A percentile compares a stretch with the other conserved stretches of the same genome.
These are phyloP conservation scores for Polymixis flavicincta DNA, from an alignment of 2,888 invertebrate genomes.

Conservation along the genomic window DNA sequence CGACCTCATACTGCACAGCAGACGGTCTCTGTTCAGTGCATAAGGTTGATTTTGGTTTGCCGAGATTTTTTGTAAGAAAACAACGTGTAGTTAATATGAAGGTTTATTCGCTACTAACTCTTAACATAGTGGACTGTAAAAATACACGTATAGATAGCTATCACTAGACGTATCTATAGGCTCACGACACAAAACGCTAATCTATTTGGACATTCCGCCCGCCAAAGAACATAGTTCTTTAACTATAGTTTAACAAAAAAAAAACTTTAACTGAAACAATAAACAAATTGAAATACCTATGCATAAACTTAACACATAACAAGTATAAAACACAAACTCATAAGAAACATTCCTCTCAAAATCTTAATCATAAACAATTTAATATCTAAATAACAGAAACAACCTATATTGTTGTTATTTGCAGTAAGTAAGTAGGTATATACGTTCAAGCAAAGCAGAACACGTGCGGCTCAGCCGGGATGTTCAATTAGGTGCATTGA, in stretches of 20 bases:
- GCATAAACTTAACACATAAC: not conserved
- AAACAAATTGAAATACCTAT: not conserved
- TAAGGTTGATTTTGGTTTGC: too few relatives aligned
- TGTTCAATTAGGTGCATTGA: not conserved
- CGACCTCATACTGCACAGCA: too few relatives aligned
- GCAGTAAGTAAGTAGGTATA: too few relatives aligned
- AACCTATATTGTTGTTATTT: not conserved
- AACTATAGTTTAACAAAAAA: not conserved
- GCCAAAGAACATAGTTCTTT: constrained; percentile 2
- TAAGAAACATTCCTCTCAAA: not conserved
- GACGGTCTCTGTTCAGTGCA: too few relatives aligned
- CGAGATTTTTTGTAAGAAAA: too few relatives aligned
- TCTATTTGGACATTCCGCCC: not conserved
- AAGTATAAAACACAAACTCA: not conserved
- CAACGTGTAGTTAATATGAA: too few relatives aligned
- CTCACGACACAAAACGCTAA: not conserved
- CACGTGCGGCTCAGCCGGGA: not conserved
- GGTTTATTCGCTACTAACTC: too few relatives aligned
- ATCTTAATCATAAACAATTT: not conserved
- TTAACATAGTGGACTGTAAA: too few relatives aligned
- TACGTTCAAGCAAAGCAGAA: not conserved
- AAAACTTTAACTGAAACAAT: not conserved
- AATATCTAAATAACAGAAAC: not conserved
- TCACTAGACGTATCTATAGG: too few relatives aligned
- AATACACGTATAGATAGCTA: too few relatives aligned